Evolutionary conservation across 2,113 vertebrate genomes (phyloP).

Genomic region (Antechinus flavipes): DNA sequence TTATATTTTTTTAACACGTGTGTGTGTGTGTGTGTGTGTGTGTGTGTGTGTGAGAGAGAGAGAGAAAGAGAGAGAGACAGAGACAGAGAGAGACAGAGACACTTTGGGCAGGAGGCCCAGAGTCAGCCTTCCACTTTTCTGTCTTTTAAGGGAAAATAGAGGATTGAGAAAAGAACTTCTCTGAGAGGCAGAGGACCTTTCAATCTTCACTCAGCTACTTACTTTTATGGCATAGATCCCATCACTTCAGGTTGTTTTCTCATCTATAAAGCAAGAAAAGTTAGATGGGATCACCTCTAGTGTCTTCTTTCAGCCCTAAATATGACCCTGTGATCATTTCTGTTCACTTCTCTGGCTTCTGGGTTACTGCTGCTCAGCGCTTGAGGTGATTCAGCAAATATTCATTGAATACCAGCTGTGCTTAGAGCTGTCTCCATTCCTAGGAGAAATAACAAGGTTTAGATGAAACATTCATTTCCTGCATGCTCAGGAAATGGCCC

Average conservation of each 20-base stretch:
- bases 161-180: background rate
- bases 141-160: background rate
- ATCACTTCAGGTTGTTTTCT: background rate
- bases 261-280: background rate
- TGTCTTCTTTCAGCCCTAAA: background rate
- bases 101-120: background rate
- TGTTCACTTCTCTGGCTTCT: background rate
- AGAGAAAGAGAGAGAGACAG: too few relatives aligned
- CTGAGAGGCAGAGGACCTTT: background rate
- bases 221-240: background rate
- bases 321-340: background rate
- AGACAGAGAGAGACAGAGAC: too few relatives aligned
- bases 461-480: background rate
- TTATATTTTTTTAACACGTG: background rate
- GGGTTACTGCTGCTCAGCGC: background rate
- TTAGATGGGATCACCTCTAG: background rate
- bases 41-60: background rate
- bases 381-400: background rate
- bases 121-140: background rate
- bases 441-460: too few relatives aligned
- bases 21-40: background rate
- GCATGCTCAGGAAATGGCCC: too few relatives aligned
- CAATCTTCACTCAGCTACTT: background rate
- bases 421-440: too few relatives aligned
- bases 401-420: background rate